Percentiles rank a stretch among this genome's conserved stretches.
phyloP scores from a whole-genome alignment of 2,797 vertebrate genomes.

The Dendrocincla tyrannina region DNA sequence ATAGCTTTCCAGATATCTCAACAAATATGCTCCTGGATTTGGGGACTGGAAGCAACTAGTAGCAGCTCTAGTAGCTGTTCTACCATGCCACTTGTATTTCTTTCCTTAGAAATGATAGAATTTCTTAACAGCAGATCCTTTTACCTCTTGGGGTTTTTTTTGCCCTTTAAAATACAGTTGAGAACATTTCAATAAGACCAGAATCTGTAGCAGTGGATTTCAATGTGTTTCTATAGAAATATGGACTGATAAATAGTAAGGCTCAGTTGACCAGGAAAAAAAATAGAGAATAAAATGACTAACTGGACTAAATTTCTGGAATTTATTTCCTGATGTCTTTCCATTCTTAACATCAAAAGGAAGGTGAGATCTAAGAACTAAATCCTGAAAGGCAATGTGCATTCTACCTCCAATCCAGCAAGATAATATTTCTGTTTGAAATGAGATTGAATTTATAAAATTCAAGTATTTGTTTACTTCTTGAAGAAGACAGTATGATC shows the following conservation, averaged over 20 bases:
- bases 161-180: background rate
- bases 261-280: background rate
- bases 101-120: background rate
- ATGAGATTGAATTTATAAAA: background rate
- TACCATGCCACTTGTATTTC: background rate
- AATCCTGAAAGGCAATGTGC: background rate
- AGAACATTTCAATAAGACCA: background rate
- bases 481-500: background rate
- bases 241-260: background rate
- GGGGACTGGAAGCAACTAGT: background rate
- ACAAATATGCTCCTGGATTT: background rate
- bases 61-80: background rate
- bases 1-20: background rate
- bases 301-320: background rate
- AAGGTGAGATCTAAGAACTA: background rate
- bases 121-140: background rate
- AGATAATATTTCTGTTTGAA: background rate
- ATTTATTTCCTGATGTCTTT: background rate
- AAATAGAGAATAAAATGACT: background rate
- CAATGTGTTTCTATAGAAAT: background rate
- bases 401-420: background rate
- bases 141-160: rapidly evolving
- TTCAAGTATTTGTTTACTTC: background rate
- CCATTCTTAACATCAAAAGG: background rate
- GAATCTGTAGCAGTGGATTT: background rate